Percentiles rank a stretch among this genome's conserved stretches.
These are phyloP conservation scores for Caenorhabditis sp. DNA, from an alignment of 2,888 invertebrate genomes.

Conservation along the genomic window DNA sequence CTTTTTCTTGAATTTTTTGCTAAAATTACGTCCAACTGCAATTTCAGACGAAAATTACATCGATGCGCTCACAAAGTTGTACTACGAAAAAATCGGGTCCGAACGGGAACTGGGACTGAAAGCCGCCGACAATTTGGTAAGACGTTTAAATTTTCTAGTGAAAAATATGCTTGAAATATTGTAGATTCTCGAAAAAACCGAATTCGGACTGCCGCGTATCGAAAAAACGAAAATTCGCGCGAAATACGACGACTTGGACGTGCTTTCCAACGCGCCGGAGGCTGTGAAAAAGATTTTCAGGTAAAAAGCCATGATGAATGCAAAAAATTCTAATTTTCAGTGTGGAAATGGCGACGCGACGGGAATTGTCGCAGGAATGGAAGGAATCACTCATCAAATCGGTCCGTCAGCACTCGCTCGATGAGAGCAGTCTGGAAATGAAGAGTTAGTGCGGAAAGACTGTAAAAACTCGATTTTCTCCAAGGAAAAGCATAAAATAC, in stretches of 20 bases:
- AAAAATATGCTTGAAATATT: too few relatives aligned
- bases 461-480: too few relatives aligned
- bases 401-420: constrained; percentile 72
- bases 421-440: constrained; percentile 69
- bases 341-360: constrained; percentile 72
- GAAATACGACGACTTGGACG: constrained; percentile 71
- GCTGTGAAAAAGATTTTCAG: constrained; percentile 75
- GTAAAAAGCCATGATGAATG: constrained; percentile 4
- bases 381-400: constrained; percentile 70
- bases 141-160: not conserved
- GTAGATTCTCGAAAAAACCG: constrained; percentile 65
- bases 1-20: too few relatives aligned
- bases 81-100: constrained; percentile 75
- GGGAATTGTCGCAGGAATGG: constrained; percentile 74
- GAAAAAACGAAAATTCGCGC: constrained; percentile 67
- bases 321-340: constrained; percentile 49
- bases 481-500: too few relatives aligned
- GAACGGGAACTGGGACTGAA: constrained; percentile 76
- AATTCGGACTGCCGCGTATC: constrained; percentile 74
- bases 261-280: constrained; percentile 71
- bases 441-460: constrained; percentile 70
- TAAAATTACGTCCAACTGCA: too few relatives aligned
- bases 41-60: constrained; percentile 76
- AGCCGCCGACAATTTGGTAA: constrained; percentile 71
- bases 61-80: constrained; percentile 72